phyloP scores from a whole-genome alignment of 1,140 invertebrate genomes.

The Calephelis virginiensis region DNA sequence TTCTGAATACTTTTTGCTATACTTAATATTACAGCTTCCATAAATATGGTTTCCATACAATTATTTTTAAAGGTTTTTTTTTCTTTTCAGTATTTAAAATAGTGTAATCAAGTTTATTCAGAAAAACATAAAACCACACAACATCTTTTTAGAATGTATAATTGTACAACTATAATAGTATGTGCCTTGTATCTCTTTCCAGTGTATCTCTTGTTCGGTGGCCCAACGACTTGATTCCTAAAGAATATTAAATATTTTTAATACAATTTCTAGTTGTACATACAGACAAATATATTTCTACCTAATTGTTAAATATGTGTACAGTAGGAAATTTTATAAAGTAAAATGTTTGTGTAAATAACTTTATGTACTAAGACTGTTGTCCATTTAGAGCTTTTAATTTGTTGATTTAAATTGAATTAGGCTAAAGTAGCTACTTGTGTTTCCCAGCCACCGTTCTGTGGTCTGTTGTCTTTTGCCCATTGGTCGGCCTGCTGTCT shows the following conservation, averaged over 20 bases:
- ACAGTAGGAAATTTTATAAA: conserved; percentile 73
- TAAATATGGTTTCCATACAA: no score
- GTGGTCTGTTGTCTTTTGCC: neutral
- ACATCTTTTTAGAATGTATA: no score
- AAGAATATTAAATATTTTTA: conserved; percentile 73
- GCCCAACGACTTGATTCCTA: conserved; percentile 60
- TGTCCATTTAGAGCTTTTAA: conserved; percentile 76
- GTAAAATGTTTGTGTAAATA: conserved; percentile 75
- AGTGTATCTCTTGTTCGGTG: conserved; percentile 41
- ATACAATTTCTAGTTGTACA: conserved; percentile 72
- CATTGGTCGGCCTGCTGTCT: no score
- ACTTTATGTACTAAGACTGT: conserved; percentile 75
- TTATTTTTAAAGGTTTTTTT: no score
- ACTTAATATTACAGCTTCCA: neutral
- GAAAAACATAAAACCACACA: no score
- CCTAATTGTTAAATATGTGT: conserved; percentile 62
- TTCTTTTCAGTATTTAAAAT: no score
- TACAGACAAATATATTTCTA: conserved; percentile 75
- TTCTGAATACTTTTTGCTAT: no score
- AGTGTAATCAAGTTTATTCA: neutral
- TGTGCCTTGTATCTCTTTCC: conserved; percentile 46
- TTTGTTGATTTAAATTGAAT: conserved; percentile 61
- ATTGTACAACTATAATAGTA: conserved; percentile 17
- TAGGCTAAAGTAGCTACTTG: conserved; percentile 47
- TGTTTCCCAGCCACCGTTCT: conserved; percentile 70